Conservation (phyloP, 1,140 invertebrate species). For the Saccostrea cuccullata region DNA sequence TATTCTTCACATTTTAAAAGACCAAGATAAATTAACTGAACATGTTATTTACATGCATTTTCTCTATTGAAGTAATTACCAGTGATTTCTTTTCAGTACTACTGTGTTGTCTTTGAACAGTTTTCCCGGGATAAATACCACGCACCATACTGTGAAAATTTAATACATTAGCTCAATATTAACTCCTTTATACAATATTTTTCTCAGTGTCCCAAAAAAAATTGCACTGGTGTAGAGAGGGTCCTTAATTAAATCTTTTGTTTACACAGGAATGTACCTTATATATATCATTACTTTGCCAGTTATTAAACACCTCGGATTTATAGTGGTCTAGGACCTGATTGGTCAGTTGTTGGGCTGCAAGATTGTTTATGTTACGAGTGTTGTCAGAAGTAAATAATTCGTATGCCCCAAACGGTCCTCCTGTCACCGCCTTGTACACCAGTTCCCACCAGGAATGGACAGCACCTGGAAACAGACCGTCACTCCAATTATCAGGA, state of each 20-base stretch:
- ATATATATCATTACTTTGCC: background rate
- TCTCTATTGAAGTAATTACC: too few relatives aligned
- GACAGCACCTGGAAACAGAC: background rate
- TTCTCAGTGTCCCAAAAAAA: too few relatives aligned
- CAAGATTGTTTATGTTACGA: background rate
- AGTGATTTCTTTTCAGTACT: too few relatives aligned
- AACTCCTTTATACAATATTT: too few relatives aligned
- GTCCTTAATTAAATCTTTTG: background rate
- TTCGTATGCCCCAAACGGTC: slow-evolving; percentile 4
- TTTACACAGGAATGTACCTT: background rate
- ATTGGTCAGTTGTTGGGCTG: slow-evolving; percentile 2
- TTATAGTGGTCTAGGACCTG: slow-evolving; percentile 15
- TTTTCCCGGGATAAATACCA: too few relatives aligned
- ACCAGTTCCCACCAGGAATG: background rate
- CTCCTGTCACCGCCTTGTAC: background rate
- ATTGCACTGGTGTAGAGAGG: too few relatives aligned
- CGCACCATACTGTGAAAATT: too few relatives aligned
- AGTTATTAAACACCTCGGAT: background rate
- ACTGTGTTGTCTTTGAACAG: too few relatives aligned
- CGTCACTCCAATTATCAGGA: background rate
- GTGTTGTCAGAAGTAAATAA: background rate
- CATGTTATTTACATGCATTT: too few relatives aligned
- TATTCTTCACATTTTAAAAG: too few relatives aligned
- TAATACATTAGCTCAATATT: too few relatives aligned
- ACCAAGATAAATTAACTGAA: too few relatives aligned